phyloP scores from a whole-genome alignment of 2,888 invertebrate species.

The Hirtodrosophila duncani region DNA sequence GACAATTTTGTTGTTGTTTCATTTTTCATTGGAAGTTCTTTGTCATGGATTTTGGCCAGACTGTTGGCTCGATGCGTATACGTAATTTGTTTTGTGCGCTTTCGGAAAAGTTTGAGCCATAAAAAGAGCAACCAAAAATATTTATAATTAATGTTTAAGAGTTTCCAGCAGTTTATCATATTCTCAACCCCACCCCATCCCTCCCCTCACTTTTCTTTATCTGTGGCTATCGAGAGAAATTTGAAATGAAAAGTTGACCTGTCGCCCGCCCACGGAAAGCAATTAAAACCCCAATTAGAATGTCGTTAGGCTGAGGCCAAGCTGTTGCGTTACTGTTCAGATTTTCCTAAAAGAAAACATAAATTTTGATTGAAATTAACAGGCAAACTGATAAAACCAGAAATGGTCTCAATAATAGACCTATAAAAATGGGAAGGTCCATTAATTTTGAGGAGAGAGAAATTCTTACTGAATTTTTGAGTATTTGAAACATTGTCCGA shows the following conservation, averaged over 20 bases:
- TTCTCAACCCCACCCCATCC: no score
- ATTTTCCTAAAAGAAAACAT: constrained; percentile 30
- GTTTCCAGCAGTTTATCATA: constrained; percentile 53
- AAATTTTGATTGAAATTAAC: constrained; percentile 32
- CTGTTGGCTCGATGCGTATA: no score
- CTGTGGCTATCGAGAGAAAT: constrained; percentile 39
- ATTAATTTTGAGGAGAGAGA: no score
- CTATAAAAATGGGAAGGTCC: no score
- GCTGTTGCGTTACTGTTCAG: no score
- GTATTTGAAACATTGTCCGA: no score
- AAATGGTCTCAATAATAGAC: constrained; percentile 14
- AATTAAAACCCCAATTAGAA: constrained; percentile 65
- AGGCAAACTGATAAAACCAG: constrained; percentile 5
- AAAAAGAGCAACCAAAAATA: constrained; percentile 52
- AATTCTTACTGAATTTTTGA: no score
- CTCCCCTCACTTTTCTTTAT: constrained; percentile 39
- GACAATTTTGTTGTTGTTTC: constrained; percentile 22
- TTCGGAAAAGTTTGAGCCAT: constrained; percentile 58
- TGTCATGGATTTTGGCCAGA: constrained; percentile 18
- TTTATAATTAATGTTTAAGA: constrained; percentile 58
- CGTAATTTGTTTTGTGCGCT: no score
- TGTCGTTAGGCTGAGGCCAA: constrained; percentile 44
- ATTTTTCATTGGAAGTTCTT: not conserved
- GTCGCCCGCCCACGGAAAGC: constrained; percentile 36
- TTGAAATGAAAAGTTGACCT: constrained; percentile 31